Conservation (phyloP, 2,113 vertebrate species). For the Natator depressus region DNA sequence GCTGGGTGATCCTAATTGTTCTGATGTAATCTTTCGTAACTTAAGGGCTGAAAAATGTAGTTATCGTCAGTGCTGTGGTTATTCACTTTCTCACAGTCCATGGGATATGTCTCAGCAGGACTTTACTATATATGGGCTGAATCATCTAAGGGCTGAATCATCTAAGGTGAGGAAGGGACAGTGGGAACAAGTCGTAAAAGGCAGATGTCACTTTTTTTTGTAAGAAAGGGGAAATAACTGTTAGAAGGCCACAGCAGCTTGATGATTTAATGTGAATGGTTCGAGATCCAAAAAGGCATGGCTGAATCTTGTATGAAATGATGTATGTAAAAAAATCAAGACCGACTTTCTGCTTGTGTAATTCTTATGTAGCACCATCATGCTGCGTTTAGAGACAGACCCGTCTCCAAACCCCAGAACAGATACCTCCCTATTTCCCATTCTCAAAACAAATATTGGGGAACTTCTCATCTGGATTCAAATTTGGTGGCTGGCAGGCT, state of each 20-base stretch:
- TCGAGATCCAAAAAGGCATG: neutral
- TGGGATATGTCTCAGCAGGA: accelerated
- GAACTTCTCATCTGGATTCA: neutral
- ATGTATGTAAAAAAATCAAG: neutral
- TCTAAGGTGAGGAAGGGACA: neutral
- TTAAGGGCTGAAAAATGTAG: neutral
- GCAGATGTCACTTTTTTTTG: neutral
- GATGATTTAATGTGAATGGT: neutral
- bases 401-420: neutral
- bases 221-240: neutral
- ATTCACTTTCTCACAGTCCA: neutral
- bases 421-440: neutral
- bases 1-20: neutral
- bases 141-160: neutral
- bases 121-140: neutral
- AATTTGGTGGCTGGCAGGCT: neutral
- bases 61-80: accelerated
- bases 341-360: neutral
- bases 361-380: neutral
- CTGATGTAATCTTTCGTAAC: neutral
- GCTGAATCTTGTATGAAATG: neutral
- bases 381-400: neutral
- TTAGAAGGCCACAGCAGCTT: neutral
- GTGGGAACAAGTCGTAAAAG: neutral
- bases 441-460: neutral